Percentiles rank a stretch among this genome's conserved stretches.
Conservation (phyloP, 2,797 vertebrate species). For the Sebastes diploproa region DNA sequence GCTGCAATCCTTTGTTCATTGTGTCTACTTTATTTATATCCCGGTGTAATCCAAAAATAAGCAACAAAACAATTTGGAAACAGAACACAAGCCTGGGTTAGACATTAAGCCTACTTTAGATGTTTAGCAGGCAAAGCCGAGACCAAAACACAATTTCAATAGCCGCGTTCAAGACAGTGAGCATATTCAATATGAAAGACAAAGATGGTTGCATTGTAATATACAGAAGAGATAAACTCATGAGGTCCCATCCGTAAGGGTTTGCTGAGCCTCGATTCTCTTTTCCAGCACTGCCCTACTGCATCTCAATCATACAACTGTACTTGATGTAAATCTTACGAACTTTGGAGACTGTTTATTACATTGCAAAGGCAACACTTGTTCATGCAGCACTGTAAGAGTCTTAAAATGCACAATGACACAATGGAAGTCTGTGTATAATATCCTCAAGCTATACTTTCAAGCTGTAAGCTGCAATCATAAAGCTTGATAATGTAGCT, state of each 20-base stretch:
- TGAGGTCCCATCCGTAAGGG: background rate
- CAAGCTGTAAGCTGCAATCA: background rate
- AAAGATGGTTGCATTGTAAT: background rate
- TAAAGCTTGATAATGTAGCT: background rate
- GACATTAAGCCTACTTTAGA: background rate
- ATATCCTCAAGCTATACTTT: background rate
- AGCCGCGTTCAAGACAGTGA: background rate
- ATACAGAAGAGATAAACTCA: background rate
- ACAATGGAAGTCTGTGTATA: background rate
- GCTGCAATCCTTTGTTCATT: background rate
- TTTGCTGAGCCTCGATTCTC: background rate
- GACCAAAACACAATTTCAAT: constrained; percentile 5
- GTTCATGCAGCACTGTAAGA: background rate
- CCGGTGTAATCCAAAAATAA: constrained; percentile 5
- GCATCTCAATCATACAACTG: background rate
- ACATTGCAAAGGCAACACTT: background rate
- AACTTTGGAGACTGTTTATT: background rate
- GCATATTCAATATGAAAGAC: background rate
- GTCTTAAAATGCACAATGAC: background rate
- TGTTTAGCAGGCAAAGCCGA: constrained; percentile 12
- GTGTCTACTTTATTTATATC: background rate
- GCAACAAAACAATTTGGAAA: background rate
- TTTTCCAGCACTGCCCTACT: background rate
- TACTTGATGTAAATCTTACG: background rate
- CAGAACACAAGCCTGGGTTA: background rate